A percentile compares a stretch with the other conserved stretches of the same genome.
These are phyloP conservation scores for Drosophila vallismaia DNA, from an alignment of 2,888 invertebrate genomes.

Conservation along the genomic window DNA sequence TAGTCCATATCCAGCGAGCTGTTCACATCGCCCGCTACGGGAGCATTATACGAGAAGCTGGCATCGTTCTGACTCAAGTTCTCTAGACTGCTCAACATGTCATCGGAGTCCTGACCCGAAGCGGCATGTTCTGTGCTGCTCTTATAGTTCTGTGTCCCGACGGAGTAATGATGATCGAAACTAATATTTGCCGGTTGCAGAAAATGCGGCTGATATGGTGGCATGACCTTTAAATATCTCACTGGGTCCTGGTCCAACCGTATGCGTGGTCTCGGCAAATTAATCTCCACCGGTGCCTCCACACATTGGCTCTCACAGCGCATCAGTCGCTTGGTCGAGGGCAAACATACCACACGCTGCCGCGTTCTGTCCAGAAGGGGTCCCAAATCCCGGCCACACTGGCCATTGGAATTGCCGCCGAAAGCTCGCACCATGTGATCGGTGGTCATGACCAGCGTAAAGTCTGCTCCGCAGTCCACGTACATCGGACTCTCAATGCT, in stretches of 20 bases:
- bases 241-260: slow-evolving; percentile 81
- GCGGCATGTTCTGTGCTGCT: slow-evolving; percentile 72
- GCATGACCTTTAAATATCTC: slow-evolving; percentile 83
- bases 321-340: slow-evolving; percentile 83
- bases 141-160: slow-evolving; percentile 69
- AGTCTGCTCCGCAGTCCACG: slow-evolving; percentile 84
- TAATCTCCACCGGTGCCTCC: slow-evolving; percentile 82
- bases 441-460: slow-evolving; percentile 83
- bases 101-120: slow-evolving; percentile 82
- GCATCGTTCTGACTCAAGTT: slow-evolving; percentile 82
- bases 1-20: slow-evolving; percentile 79
- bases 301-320: slow-evolving; percentile 84
- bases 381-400: slow-evolving; percentile 83
- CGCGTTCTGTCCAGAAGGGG: slow-evolving; percentile 81
- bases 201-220: slow-evolving; percentile 81
- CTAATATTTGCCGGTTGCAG: slow-evolving; percentile 80
- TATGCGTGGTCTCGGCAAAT: slow-evolving; percentile 82
- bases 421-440: slow-evolving; percentile 83
- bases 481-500: slow-evolving; percentile 82
- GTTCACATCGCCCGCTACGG: slow-evolving; percentile 50
- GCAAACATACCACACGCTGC: slow-evolving; percentile 83
- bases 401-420: slow-evolving; percentile 84
- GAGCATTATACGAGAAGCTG: slow-evolving; percentile 69
- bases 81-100: slow-evolving; percentile 82
- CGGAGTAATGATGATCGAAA: slow-evolving; percentile 69